These are phyloP conservation scores for Neolamprologus toae DNA, from an alignment of 2,113 vertebrate species.

Conservation along the genomic window DNA sequence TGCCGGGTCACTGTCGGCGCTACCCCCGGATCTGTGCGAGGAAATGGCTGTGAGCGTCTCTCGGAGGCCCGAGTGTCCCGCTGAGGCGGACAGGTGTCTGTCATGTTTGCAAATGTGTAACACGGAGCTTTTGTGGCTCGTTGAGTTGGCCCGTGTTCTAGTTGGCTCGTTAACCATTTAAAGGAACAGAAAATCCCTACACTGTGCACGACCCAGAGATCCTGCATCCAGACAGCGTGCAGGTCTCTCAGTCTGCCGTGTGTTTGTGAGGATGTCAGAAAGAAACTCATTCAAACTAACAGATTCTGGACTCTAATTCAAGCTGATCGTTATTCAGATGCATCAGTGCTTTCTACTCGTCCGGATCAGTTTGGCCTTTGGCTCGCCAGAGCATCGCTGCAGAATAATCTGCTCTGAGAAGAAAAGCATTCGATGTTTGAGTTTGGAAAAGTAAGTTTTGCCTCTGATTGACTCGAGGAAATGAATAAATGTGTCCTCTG, in stretches of 20 bases:
- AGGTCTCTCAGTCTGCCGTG: neutral
- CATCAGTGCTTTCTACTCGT: neutral
- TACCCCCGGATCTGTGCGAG: neutral
- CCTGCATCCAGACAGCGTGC: neutral
- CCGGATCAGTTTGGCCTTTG: rapidly evolving
- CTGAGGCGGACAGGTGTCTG: neutral
- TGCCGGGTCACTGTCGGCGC: neutral
- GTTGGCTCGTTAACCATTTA: neutral
- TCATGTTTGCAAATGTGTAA: neutral
- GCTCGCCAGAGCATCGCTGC: neutral
- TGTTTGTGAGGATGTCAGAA: neutral
- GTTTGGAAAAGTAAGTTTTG: neutral
- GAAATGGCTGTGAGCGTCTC: neutral
- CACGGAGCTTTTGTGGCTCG: neutral
- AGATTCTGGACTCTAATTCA: neutral
- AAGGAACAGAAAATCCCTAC: neutral
- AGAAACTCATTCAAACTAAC: neutral
- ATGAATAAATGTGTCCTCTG: neutral
- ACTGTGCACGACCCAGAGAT: neutral
- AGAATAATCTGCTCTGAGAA: neutral
- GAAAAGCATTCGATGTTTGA: neutral
- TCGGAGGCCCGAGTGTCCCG: neutral
- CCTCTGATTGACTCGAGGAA: neutral
- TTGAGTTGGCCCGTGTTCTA: neutral
- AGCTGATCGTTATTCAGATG: neutral